Evolutionary conservation across 2,888 invertebrate genomes (phyloP).

Genomic region (Cryptocheilus praepositus): DNA sequence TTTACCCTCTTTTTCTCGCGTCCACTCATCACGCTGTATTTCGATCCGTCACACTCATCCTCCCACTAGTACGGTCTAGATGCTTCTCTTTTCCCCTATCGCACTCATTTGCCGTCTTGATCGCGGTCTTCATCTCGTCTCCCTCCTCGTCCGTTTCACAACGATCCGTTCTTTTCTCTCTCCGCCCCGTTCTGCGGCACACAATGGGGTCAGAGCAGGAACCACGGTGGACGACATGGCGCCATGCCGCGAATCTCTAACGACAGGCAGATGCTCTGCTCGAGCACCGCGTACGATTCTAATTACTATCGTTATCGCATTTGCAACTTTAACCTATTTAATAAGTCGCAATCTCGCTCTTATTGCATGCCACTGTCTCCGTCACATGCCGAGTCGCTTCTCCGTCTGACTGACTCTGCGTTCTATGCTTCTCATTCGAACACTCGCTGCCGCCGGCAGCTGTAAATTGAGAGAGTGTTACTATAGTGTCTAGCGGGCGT

Average conservation of each 20-base stretch:
- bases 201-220: slow-evolving; percentile 29
- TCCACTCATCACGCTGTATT: too few species aligned
- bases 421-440: slow-evolving; percentile 11
- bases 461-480: too few species aligned
- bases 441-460: too few species aligned
- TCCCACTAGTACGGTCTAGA: too few species aligned
- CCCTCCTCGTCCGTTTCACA: slow-evolving; percentile 4
- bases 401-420: slow-evolving; percentile 17
- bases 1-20: too few species aligned
- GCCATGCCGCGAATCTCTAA: slow-evolving; percentile 30
- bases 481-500: slow-evolving; percentile 38
- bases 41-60: slow-evolving; percentile 3
- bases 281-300: slow-evolving; percentile 48
- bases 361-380: slow-evolving; percentile 44
- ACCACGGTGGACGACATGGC: slow-evolving; percentile 38
- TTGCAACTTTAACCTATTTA: slow-evolving; percentile 69
- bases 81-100: slow-evolving; percentile 5
- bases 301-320: slow-evolving; percentile 68
- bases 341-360: slow-evolving; percentile 60
- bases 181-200: slow-evolving; percentile 13
- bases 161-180: slow-evolving; percentile 3
- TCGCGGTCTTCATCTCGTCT: slow-evolving; percentile 9
- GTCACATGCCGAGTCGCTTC: slow-evolving; percentile 25
- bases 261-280: slow-evolving; percentile 48
- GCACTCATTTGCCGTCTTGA: slow-evolving; percentile 17